A percentile compares a stretch with the other conserved stretches of the same genome.
phyloP scores from a whole-genome alignment of 2,113 vertebrate genomes.

The Clarias magur region DNA sequence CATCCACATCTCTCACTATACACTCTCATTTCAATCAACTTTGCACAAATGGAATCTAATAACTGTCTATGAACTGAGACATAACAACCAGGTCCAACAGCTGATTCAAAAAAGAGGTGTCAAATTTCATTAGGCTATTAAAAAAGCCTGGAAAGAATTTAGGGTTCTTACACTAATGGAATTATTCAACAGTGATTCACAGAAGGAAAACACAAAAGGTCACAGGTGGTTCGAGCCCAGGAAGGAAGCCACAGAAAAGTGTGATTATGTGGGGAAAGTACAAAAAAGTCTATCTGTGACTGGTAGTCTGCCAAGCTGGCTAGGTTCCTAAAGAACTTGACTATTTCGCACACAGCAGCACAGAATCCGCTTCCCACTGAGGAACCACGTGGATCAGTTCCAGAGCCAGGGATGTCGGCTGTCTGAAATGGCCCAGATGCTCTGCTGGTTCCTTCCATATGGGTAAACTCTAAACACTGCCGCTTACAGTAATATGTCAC shows the following conservation, averaged over 20 bases:
- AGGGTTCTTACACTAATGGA: not conserved
- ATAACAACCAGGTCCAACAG: slow-evolving; percentile 24
- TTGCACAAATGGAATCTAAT: not conserved
- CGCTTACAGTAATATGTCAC: too few species aligned
- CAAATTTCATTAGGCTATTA: slow-evolving; percentile 18
- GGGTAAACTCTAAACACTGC: not conserved
- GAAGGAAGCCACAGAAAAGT: slow-evolving; percentile 36
- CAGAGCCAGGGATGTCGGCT: slow-evolving; percentile 2
- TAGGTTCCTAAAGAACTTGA: slow-evolving; percentile 35
- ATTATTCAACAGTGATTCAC: not conserved
- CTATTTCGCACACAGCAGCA: slow-evolving; percentile 31
- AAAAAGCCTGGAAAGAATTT: not conserved
- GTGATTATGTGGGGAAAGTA: slow-evolving; percentile 35
- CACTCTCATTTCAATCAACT: not conserved
- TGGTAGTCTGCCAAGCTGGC: slow-evolving; percentile 35
- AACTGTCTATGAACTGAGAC: not conserved
- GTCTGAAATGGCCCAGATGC: slow-evolving; percentile 26
- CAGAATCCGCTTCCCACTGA: slow-evolving; percentile 39
- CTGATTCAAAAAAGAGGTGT: slow-evolving; percentile 18
- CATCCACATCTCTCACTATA: not conserved
- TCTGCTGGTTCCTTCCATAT: not conserved
- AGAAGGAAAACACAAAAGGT: not conserved
- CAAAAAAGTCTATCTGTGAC: slow-evolving; percentile 27
- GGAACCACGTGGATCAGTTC: slow-evolving; percentile 6
- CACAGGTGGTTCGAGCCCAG: slow-evolving; percentile 27